phyloP scores from a whole-genome alignment of 2,888 invertebrate species.

The Sicus ferrugineus region DNA sequence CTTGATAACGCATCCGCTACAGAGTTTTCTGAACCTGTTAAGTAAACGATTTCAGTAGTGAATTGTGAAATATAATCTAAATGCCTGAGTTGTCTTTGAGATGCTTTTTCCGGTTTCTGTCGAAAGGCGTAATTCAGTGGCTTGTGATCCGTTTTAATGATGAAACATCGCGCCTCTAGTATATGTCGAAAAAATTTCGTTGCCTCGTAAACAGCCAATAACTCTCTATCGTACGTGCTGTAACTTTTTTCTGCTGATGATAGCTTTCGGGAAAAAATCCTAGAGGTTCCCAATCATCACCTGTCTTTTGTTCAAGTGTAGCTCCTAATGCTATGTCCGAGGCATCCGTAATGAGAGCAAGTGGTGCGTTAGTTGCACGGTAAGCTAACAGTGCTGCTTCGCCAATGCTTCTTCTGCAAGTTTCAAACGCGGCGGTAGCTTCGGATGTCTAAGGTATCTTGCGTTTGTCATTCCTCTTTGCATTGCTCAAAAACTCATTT shows the following conservation, averaged over 20 bases:
- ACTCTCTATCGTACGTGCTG: slow-evolving; percentile 40
- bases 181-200: too few relatives aligned
- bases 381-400: slow-evolving; percentile 8
- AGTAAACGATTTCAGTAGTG: slow-evolving; percentile 32
- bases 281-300: slow-evolving; percentile 32
- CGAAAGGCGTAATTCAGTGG: slow-evolving; percentile 48
- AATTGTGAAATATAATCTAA: slow-evolving; percentile 50
- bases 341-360: slow-evolving; percentile 29
- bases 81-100: slow-evolving; percentile 55
- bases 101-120: slow-evolving; percentile 48
- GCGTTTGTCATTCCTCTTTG: too few relatives aligned
- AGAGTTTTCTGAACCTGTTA: slow-evolving; percentile 40
- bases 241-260: too few relatives aligned
- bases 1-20: slow-evolving; percentile 45
- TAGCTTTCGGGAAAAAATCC: too few relatives aligned
- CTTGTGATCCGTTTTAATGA: slow-evolving; percentile 45
- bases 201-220: slow-evolving; percentile 38
- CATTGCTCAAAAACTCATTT: too few relatives aligned
- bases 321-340: slow-evolving; percentile 37
- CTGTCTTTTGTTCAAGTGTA: slow-evolving; percentile 36
- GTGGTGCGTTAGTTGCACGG: too few relatives aligned
- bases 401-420: slow-evolving; percentile 14
- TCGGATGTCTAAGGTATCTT: neutral
- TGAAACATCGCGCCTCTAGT: too few relatives aligned
- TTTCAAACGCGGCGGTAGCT: slow-evolving; percentile 14